These are phyloP conservation scores for Xylocampa areola DNA, from an alignment of 2,888 invertebrate species.

Conservation along the genomic window DNA sequence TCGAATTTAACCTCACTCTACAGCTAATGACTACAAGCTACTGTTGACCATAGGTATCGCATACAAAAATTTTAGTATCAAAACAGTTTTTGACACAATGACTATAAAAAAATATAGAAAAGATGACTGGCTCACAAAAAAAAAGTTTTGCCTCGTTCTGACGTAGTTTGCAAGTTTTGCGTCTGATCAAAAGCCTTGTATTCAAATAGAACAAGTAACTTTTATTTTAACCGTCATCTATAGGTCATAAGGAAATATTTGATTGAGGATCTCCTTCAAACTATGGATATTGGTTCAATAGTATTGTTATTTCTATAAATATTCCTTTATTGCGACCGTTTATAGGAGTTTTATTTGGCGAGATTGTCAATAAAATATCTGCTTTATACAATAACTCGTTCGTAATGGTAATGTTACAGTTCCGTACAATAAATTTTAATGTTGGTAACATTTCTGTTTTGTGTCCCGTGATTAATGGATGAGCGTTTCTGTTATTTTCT, in stretches of 20 bases:
- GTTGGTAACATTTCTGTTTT: slow-evolving; percentile 54
- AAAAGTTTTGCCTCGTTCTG: too few relatives aligned
- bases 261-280: slow-evolving; percentile 39
- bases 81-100: too few relatives aligned
- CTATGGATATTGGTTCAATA: slow-evolving; percentile 32
- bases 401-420: slow-evolving; percentile 59
- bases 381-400: slow-evolving; percentile 62
- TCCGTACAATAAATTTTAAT: slow-evolving; percentile 60
- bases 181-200: slow-evolving; percentile 16
- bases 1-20: too few relatives aligned
- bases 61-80: too few relatives aligned
- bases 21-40: too few relatives aligned
- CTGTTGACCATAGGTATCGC: too few relatives aligned
- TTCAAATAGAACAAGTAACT: slow-evolving; percentile 19
- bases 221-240: slow-evolving; percentile 25
- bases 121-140: too few relatives aligned
- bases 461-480: slow-evolving; percentile 55
- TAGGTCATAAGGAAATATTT: slow-evolving; percentile 41
- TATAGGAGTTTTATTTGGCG: slow-evolving; percentile 61
- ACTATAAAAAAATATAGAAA: too few relatives aligned
- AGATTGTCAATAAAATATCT: slow-evolving; percentile 69
- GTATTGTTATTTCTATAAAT: slow-evolving; percentile 46
- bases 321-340: slow-evolving; percentile 55
- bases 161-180: background rate
- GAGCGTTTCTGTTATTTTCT: slow-evolving; percentile 41